Evolutionary conservation across 1,140 invertebrate species (phyloP), one percentile per base, ranked within the genome.

Genomic region (Lepidurus arcticus): DNA sequence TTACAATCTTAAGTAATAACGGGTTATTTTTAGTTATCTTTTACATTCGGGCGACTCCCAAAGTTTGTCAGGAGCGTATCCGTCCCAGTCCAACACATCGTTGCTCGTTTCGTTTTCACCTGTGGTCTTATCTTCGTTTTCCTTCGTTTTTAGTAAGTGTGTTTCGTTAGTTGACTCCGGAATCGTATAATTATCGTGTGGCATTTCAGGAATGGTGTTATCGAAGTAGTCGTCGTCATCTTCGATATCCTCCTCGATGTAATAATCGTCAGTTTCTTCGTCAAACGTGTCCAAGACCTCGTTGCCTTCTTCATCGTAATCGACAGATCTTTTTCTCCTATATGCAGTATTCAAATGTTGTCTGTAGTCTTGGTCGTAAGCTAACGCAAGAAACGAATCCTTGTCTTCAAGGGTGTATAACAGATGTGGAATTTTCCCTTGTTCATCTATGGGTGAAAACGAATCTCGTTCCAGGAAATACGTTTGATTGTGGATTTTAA

Each of bases 251-350:
- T 44, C 45, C 13, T 78, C 53, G 43, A 73, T 78, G 21, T 78
- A 73, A 42, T 73, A 44, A 24, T 78, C 78, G 2, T 73, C 16
- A 45, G 73, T 74, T 26, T 78, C 65, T 44, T 45, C 44, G n/a
- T 16, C 53, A 44, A 74, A 16, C 9, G 73, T 78, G 43, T 78
- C 73, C 8, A 74, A 34, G 24, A 78, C n/a, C 34, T 78, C 78
- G 45, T 78, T 78, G 34, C 78, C 78, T 44, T 78, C 78, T 45
- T 78, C 73, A 44, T 78, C 78, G 43, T 78, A 78, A n/a, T 78
- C 78, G 43, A 78, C 73, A 8, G 13, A 44, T 42, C 78, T 10
- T 74, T 78, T 26, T 85, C 84, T 10, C 82, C 79, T 76, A 85
- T 81, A 21, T 81, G 81, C 44, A 83, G 81, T 21, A 78, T 79